A percentile compares a stretch with the other conserved stretches of the same genome.
phyloP scores from a whole-genome alignment of 2,113 vertebrate species.

The Probosciger aterrimus region DNA sequence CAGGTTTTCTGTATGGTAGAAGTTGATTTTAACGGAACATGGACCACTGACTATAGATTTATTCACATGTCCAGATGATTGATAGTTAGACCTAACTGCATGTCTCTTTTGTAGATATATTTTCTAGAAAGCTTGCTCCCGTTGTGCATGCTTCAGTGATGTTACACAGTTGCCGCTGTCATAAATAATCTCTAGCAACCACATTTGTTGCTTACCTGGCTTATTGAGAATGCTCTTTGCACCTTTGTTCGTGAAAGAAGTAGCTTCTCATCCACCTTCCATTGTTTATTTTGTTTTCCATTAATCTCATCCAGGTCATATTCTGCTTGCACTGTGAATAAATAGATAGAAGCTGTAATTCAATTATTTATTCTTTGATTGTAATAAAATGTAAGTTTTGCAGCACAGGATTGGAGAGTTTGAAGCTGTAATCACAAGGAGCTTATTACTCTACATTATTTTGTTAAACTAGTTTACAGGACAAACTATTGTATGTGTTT shows the following conservation, averaged over 20 bases:
- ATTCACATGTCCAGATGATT: slow-evolving; percentile 57
- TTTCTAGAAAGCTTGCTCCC: slow-evolving; percentile 52
- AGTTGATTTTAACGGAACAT: slow-evolving; percentile 23
- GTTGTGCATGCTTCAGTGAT: slow-evolving; percentile 58
- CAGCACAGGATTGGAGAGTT: not conserved
- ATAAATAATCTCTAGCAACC: slow-evolving; percentile 59
- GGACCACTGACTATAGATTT: slow-evolving; percentile 40
- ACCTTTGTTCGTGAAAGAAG: slow-evolving; percentile 48
- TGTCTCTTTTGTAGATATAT: slow-evolving; percentile 52
- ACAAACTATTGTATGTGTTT: not conserved
- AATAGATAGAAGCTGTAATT: slow-evolving; percentile 24
- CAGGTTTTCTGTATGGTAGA: not conserved
- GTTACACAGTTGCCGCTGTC: slow-evolving; percentile 45
- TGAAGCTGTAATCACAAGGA: not conserved
- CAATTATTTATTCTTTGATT: not conserved
- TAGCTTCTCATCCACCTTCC: slow-evolving; percentile 51
- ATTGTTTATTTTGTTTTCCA: not conserved
- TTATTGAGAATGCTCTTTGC: slow-evolving; percentile 58
- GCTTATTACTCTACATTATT: not conserved
- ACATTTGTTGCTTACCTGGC: slow-evolving; percentile 59
- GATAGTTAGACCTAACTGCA: slow-evolving; percentile 56
- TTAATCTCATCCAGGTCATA: slow-evolving; percentile 58
- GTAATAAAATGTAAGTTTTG: slow-evolving; percentile 13
- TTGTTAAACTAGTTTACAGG: not conserved
- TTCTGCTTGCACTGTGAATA: slow-evolving; percentile 34